Evolutionary conservation across 2,797 vertebrate species (phyloP), one percentile per base, ranked within the genome.

Genomic region (Sebastes wilsoni): DNA sequence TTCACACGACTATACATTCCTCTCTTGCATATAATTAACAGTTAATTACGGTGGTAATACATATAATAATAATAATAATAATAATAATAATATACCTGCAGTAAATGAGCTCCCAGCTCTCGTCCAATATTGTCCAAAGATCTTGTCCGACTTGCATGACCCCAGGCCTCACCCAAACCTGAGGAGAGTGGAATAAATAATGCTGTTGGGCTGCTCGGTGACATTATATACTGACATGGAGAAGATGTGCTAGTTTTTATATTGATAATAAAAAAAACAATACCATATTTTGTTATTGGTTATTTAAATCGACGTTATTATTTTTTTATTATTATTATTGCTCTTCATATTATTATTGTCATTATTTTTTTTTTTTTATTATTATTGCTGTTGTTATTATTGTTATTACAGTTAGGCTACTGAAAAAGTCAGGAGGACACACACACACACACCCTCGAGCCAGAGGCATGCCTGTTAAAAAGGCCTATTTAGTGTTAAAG

Each of bases 121-220:
- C 97, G 94, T 69, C 98, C 97, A 36, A 98, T 96, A 73, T 97
- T 98, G 80, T 99, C 98, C 94, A 97, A 81, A 3, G 97, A 95
- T 82, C 97, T 97, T n/a, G 97, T 95, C 82, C 97, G 92, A 87
- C 96, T 97, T 0, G 97, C 84, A 32, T 98, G 97, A 80, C 98
- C 98, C 98, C 97, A 99, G 5, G 97, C 97, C 91, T 99, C 97
- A 23, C 98, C 98, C 10, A 99, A 95, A 88, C 98, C 98, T 98
- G 92, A 69, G 82, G 23, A 75, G 2, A 75, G 20, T 9, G 20
- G 64, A 20, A 66, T 25, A 66, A 52, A 12, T 7, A 36, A 70
- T 0, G 5, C 11, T 73, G 54, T 65, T 78, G 32, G 30, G 30
- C 20, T 72, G 22, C 28, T 27, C 6, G 18, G 7, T 66, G 5